Base-by-base conservation (phyloP, 2,888 invertebrate genomes). In the Tenthredo livida region DNA sequence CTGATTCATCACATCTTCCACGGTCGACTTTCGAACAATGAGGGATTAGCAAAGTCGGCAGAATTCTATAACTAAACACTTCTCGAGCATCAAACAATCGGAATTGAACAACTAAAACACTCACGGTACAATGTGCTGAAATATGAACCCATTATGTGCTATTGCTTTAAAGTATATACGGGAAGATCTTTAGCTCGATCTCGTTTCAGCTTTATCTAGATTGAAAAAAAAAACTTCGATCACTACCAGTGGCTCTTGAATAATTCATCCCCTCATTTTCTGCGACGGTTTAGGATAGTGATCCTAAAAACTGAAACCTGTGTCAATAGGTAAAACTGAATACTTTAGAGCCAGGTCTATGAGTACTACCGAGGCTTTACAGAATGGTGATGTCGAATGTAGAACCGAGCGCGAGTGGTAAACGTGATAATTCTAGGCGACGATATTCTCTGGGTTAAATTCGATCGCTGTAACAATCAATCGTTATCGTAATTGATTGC, bases 401-500 rank as follows among this genome's bases (percentile, higher is more conserved):
- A 33, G 15, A 67, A 15, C 7, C 6, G 12, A 25, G 15, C 4
- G 25, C 65, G 15, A 65, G 15, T 29, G 65, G 25, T 29, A 17
- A 67, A 80, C 58, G 61, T n/a, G 80, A 80, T 37, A 21, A 80
- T 61, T 33, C 33, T 37, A 40, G 37, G 40, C 29, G 15, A 43
- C 84, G 73, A 84, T 75, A 37, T 78, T 84, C 67, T 58, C 58
- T 7, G 72, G 15, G 83, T 40, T 43, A 29, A 83, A 83, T 70
- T 83, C 67, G 73, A 47, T 37, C 37, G 65, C 75, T 47, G 80
- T 78, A 73, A 87, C 88, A 88, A 88, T 89, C 89, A 89, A 89
- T 88, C 87, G 87, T 87, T 86, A 86, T 84, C 85, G 87, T 85
- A 91, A 93, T 93, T 93, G 92, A 92, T 93, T 92, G 91, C 91